Evolutionary conservation across 1,140 invertebrate genomes (phyloP), one percentile per base, ranked within the genome.

Genomic region (Macrocentrus cingulum): DNA sequence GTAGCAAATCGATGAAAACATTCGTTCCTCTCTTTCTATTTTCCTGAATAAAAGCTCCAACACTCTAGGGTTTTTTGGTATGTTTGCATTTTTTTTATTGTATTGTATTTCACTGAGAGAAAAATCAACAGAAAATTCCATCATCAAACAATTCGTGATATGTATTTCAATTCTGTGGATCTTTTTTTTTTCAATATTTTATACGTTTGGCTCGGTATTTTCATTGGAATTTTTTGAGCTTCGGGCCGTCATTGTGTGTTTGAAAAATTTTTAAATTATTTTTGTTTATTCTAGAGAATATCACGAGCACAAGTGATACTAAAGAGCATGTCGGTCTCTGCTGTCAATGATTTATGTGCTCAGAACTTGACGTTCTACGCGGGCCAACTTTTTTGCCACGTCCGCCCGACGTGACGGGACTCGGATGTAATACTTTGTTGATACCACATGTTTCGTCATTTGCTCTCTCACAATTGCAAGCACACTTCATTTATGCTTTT

Each of bases 331-430:
- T n/a, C n/a, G n/a, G 13, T 13, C 23, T 18, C 20, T 25, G 22
- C 42, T 18, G 19, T n/a, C 7, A 39, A 57, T 57, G 55, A 57
- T 57, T 57, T 57, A 57, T 57, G 55, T 57, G 3, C 11, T 49
- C 34, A 29, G 23, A 39, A 49, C 15, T 34, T 39, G 54, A 56
- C 18, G 44, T 41, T 36, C 42, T 22, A 39, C 34, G 8, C 42
- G 22, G 18, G 20, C 29, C 32, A 56, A 49, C 44, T 49, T n/a
- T 56, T 56, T 56, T 39, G 45, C 45, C 55, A 56, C 54, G 55
- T 49, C 45, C 32, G 19, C 41, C 23, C 29, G 36, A 49, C 55
- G 55, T 56, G 55, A 56, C 34, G 39, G 15, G 52, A 42, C 52
- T 42, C 22, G 39, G 19, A 54, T 23, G 39, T 54, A 13, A 54